These are phyloP conservation scores for Lordiphosa stackelbergi DNA, from an alignment of 1,140 invertebrate genomes.

Conservation along the genomic window DNA sequence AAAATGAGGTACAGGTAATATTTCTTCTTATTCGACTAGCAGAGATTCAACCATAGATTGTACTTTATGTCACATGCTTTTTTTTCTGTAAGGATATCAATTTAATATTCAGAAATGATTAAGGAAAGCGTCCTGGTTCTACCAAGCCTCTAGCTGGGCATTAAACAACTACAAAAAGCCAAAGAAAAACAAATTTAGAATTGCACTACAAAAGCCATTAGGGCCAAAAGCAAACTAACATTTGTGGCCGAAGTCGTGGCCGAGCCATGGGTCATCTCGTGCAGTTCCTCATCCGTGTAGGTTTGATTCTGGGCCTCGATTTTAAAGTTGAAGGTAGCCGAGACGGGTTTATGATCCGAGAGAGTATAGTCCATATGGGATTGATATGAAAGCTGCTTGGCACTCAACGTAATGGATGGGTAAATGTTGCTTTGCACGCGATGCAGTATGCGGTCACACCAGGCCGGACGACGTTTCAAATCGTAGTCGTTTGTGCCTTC, in stretches of 20 bases:
- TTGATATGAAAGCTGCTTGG: constrained; percentile 88
- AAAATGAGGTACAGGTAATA: not conserved
- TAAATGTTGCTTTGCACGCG: constrained; percentile 81
- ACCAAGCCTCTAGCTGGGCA: constrained; percentile 59
- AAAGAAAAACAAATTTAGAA: constrained; percentile 37
- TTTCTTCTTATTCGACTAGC: constrained; percentile 3
- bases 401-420: constrained; percentile 77
- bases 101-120: constrained; percentile 13
- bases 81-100: constrained; percentile 3
- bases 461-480: constrained; percentile 93
- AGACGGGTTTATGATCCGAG: constrained; percentile 99
- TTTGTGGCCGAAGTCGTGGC: constrained; percentile 69
- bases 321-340: constrained; percentile 84
- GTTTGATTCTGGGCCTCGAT: constrained; percentile 65
- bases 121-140: constrained; percentile 15
- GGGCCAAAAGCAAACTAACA: constrained; percentile 53
- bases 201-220: constrained; percentile 42
- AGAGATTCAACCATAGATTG: constrained; percentile 12
- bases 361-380: constrained; percentile 91
- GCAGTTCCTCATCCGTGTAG: constrained; percentile 79
- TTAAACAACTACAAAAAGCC: constrained; percentile 63
- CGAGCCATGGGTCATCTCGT: constrained; percentile 65
- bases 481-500: constrained; percentile 86
- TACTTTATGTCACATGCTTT: constrained; percentile 9
- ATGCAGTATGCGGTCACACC: constrained; percentile 98